Conservation (phyloP, 1,140 invertebrate species). For the Cydia fagiglandana region DNA sequence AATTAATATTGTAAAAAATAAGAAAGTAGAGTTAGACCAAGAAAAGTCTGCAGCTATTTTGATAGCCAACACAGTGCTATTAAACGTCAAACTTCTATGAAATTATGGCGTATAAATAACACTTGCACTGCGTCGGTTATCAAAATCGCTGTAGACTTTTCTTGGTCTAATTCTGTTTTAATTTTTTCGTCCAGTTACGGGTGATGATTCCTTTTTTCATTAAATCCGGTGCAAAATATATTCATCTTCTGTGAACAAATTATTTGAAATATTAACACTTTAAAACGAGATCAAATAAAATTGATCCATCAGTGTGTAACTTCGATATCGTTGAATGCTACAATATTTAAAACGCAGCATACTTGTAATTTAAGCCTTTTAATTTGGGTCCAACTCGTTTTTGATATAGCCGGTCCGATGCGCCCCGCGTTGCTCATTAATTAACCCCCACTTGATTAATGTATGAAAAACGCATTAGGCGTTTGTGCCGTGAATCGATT, state of each 20-base stretch:
- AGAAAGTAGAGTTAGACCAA: no score
- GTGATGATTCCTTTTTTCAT: neutral
- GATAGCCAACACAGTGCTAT: no score
- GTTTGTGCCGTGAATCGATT: neutral
- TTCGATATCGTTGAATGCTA: neutral
- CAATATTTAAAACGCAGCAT: neutral
- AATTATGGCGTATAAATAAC: no score
- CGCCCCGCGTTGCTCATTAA: slow-evolving; percentile 18
- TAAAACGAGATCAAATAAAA: neutral
- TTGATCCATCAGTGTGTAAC: neutral
- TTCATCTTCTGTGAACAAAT: neutral
- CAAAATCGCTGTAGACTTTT: no score
- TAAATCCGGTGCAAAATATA: neutral
- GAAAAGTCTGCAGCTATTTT: no score
- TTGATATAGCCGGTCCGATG: neutral
- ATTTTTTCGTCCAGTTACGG: no score
- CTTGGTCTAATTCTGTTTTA: no score
- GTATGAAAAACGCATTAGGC: slow-evolving; percentile 1
- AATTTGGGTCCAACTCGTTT: neutral
- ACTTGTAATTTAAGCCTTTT: neutral
- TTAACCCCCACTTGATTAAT: slow-evolving; percentile 26
- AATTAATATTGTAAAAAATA: no score
- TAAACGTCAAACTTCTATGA: no score
- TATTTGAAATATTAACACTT: neutral
- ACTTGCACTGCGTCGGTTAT: no score